A percentile compares a stretch with the other conserved stretches of the same genome.
Evolutionary conservation across 2,113 vertebrate genomes (phyloP).

Genomic region (Copsychus sechellarum): DNA sequence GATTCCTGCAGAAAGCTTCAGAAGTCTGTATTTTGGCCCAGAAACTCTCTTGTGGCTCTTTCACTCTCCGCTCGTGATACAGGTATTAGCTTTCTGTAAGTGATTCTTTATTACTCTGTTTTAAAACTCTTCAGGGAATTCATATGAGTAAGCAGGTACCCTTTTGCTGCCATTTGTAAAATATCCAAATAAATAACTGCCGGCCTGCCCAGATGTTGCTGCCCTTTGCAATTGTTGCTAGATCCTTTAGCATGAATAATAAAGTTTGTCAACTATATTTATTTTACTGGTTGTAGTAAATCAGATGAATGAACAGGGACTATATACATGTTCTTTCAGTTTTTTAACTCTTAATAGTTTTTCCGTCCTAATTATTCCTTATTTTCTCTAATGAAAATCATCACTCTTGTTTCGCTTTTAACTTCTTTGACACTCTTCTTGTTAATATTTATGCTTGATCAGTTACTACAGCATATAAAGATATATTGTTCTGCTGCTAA

Average conservation of each 20-base stretch:
- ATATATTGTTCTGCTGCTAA: background rate
- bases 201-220: background rate
- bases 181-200: background rate
- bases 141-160: conserved; percentile 18
- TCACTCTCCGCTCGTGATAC: background rate
- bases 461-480: background rate
- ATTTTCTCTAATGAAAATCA: background rate
- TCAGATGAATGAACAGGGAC: background rate
- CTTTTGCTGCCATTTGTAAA: background rate
- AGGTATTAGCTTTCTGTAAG: background rate
- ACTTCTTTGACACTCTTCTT: background rate
- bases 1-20: background rate
- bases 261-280: background rate
- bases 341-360: background rate
- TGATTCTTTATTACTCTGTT: conserved; percentile 24
- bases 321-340: background rate
- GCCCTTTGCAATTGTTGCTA: background rate
- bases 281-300: background rate
- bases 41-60: background rate
- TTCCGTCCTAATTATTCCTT: background rate
- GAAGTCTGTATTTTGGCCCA: background rate
- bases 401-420: background rate
- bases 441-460: background rate
- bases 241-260: background rate
- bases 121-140: conserved; percentile 5